phyloP scores from a whole-genome alignment of 2,113 vertebrate species.

The Psophia crepitans region DNA sequence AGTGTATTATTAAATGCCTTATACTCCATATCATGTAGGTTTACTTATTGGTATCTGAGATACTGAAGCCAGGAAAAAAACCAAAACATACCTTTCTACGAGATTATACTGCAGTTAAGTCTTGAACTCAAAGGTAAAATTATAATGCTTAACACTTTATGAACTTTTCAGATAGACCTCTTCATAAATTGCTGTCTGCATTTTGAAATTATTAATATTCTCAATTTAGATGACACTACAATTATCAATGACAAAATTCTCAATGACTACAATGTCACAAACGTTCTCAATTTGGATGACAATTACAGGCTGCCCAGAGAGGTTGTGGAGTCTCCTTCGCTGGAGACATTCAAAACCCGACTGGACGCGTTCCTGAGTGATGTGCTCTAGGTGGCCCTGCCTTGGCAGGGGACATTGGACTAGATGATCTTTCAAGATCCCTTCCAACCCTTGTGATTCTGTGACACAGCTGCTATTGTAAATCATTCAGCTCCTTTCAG shows the following conservation, averaged over 20 bases:
- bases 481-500: neutral
- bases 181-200: neutral
- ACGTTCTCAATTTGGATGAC: too few relatives aligned
- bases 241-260: too few relatives aligned
- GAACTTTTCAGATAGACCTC: neutral
- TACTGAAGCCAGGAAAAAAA: neutral
- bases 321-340: too few relatives aligned
- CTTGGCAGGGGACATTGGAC: too few relatives aligned
- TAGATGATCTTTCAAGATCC: too few relatives aligned
- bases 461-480: neutral
- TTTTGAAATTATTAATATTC: neutral
- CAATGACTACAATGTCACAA: too few relatives aligned
- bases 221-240: neutral
- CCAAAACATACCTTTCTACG: neutral
- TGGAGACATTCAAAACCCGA: too few relatives aligned
- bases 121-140: neutral
- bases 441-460: too few relatives aligned
- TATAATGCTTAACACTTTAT: neutral
- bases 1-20: neutral
- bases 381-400: too few relatives aligned
- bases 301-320: too few relatives aligned
- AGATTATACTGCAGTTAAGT: neutral
- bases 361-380: too few relatives aligned
- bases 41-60: neutral
- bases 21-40: neutral